Percentiles rank a stretch among this genome's conserved stretches.
Evolutionary conservation across 1,140 invertebrate genomes (phyloP).

Genomic region (Megalonaias nervosa): DNA sequence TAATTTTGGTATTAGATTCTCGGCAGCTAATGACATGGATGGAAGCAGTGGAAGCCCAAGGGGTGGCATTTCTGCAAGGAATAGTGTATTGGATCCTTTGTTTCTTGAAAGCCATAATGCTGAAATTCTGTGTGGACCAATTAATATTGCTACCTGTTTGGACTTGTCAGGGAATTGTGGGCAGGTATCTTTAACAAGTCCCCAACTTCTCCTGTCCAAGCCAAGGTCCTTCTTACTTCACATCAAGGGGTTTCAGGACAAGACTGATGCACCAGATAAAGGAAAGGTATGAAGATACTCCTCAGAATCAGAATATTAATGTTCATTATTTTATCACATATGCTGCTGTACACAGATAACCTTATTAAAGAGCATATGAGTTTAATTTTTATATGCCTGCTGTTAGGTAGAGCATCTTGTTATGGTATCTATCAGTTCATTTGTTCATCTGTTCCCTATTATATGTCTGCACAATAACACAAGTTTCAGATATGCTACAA

Average conservation of each 20-base stretch:
- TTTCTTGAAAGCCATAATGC: slow-evolving; percentile 89
- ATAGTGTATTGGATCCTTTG: slow-evolving; percentile 82
- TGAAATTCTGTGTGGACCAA: slow-evolving; percentile 90
- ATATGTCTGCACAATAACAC: too few relatives aligned
- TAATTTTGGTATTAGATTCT: slow-evolving; percentile 40
- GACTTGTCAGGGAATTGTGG: slow-evolving; percentile 89
- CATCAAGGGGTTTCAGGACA: slow-evolving; percentile 78
- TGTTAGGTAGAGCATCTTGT: too few relatives aligned
- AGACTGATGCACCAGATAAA: slow-evolving; percentile 38
- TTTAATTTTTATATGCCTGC: too few relatives aligned
- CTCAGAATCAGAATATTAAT: too few relatives aligned
- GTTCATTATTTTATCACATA: too few relatives aligned
- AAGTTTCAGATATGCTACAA: too few relatives aligned
- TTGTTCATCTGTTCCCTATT: too few relatives aligned
- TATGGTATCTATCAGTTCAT: too few relatives aligned
- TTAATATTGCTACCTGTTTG: slow-evolving; percentile 84
- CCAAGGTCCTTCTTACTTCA: slow-evolving; percentile 87
- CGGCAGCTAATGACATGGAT: slow-evolving; percentile 22
- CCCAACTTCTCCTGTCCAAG: slow-evolving; percentile 84
- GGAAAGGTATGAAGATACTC: slow-evolving; percentile 36
- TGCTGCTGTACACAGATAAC: too few relatives aligned
- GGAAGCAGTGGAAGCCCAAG: slow-evolving; percentile 4
- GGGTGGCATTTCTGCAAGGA: slow-evolving; percentile 57
- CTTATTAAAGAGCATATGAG: too few relatives aligned
- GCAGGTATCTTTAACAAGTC: slow-evolving; percentile 88